A percentile compares a stretch with the other conserved stretches of the same genome.
phyloP scores from a whole-genome alignment of 1,140 invertebrate genomes.

The Contarinia nasturtii region DNA sequence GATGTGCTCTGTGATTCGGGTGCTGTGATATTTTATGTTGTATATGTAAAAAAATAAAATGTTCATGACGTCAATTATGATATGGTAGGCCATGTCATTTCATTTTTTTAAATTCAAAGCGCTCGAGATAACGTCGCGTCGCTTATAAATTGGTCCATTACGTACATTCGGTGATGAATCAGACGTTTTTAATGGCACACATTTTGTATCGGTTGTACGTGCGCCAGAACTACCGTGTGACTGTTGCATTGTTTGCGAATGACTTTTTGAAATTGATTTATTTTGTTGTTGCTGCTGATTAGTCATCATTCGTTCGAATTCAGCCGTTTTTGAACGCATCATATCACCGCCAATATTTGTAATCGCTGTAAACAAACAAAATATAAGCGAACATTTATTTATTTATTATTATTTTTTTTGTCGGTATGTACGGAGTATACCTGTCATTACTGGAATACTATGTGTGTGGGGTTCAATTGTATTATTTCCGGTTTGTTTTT shows the following conservation, averaged over 20 bases:
- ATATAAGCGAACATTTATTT: slow-evolving; percentile 8
- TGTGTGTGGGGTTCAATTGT: too few species aligned
- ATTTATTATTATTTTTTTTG: neutral
- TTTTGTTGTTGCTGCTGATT: too few species aligned
- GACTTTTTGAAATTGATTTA: too few species aligned
- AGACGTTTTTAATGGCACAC: neutral
- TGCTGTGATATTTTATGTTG: too few species aligned
- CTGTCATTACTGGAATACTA: neutral
- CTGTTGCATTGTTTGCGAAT: too few species aligned
- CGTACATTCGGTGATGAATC: neutral
- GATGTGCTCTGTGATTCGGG: too few species aligned
- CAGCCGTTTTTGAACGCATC: slow-evolving; percentile 41
- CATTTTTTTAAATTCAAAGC: neutral
- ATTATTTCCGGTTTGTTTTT: too few species aligned
- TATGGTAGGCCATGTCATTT: too few species aligned
- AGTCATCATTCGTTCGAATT: slow-evolving; percentile 35
- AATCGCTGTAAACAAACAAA: slow-evolving; percentile 30
- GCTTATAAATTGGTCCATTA: neutral
- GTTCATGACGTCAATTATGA: too few species aligned
- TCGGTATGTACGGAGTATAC: neutral
- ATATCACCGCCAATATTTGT: slow-evolving; percentile 44
- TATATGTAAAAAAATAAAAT: too few species aligned
- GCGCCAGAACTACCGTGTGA: too few species aligned
- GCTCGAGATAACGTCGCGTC: neutral
- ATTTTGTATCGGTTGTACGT: neutral